Evolutionary conservation across 2,888 invertebrate species (phyloP), one percentile per base, ranked within the genome.

Genomic region (Campoletis raptor): DNA sequence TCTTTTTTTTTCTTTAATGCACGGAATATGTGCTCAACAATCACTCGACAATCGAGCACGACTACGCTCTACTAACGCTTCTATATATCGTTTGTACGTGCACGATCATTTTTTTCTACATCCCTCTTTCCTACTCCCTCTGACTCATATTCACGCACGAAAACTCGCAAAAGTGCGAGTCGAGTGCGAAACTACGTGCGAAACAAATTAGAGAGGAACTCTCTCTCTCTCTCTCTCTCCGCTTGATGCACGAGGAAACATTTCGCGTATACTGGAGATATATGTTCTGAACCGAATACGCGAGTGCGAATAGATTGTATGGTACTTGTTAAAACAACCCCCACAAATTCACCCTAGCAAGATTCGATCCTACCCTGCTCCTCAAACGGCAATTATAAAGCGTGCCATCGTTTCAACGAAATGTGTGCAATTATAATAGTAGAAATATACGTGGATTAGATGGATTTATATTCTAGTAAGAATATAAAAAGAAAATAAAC

Each of bases 21-120:
- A 67, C 48, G 57, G 66, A 76, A 81, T 83, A 67, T 74, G 79
- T 76, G 79, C 83, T 78, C 81, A 81, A 86, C 80, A 86, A 86
- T 86, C 85, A 86, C 86, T 86, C 86, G 81, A 86, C 86, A 83
- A 86, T 86, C 86, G 83, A 80, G 83, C 80, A 77, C 83, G 83
- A 83, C 77, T 40, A 76, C 64, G 73, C 79, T 79, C 52, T 77
- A 45, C 48, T 18, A 40, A 78, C 24, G 48, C 70, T 61, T 66
- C n/a, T 66, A 24, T 61, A 69, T 54, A 57, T 40, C 72, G 61
- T 52, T 76, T 30, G 40, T 40, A 45, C 76, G 70, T 66, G 52
- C 69, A 45, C 48, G 64, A 74, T 66, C 52, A 21, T 67, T 77
- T 78, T 76, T 70, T 77, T 73, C 54, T 15, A 45, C 45, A 72